A percentile compares a stretch with the other conserved stretches of the same genome.
These are phyloP conservation scores for Penaeus vannamei DNA, from an alignment of 1,140 invertebrate species.

Conservation along the genomic window DNA sequence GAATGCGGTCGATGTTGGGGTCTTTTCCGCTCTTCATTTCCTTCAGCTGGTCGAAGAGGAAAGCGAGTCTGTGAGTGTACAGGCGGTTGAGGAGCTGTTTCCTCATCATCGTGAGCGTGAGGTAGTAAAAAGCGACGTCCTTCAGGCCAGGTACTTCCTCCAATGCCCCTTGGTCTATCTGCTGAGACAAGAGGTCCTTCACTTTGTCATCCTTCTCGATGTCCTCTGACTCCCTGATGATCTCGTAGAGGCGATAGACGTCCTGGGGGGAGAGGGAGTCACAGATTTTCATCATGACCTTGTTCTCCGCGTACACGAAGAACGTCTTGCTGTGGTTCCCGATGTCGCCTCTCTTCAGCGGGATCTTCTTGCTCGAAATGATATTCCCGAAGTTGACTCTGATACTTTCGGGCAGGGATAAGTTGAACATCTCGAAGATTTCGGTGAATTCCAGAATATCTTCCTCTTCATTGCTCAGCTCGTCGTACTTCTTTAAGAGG, in stretches of 20 bases:
- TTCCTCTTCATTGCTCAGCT: slow-evolving; percentile 33
- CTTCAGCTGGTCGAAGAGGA: slow-evolving; percentile 53
- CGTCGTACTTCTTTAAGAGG: slow-evolving; percentile 41
- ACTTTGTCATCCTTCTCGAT: slow-evolving; percentile 43
- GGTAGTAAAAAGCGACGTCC: slow-evolving; percentile 65
- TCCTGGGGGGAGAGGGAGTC: slow-evolving; percentile 45
- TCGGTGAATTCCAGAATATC: slow-evolving; percentile 53
- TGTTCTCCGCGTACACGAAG: slow-evolving; percentile 61
- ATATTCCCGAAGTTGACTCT: slow-evolving; percentile 32
- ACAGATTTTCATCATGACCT: slow-evolving; percentile 59
- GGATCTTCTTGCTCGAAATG: slow-evolving; percentile 48
- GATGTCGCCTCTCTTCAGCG: neutral
- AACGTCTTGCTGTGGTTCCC: slow-evolving; percentile 37
- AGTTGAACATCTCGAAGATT: slow-evolving; percentile 50
- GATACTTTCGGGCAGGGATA: slow-evolving; percentile 27
- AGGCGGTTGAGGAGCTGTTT: slow-evolving; percentile 58
- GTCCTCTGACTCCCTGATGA: slow-evolving; percentile 31
- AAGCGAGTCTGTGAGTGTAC: slow-evolving; percentile 61
- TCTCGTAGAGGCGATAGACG: slow-evolving; percentile 44
- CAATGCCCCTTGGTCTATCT: slow-evolving; percentile 16
- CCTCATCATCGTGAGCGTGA: slow-evolving; percentile 54
- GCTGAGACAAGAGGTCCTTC: slow-evolving; percentile 39
- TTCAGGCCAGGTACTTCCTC: slow-evolving; percentile 51
- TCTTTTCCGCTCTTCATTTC: neutral
- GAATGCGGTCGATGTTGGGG: slow-evolving; percentile 28